Evolutionary conservation across 1,140 invertebrate genomes (phyloP), one percentile per base, ranked within the genome.

Genomic region (Plectrocnemia conspersa): DNA sequence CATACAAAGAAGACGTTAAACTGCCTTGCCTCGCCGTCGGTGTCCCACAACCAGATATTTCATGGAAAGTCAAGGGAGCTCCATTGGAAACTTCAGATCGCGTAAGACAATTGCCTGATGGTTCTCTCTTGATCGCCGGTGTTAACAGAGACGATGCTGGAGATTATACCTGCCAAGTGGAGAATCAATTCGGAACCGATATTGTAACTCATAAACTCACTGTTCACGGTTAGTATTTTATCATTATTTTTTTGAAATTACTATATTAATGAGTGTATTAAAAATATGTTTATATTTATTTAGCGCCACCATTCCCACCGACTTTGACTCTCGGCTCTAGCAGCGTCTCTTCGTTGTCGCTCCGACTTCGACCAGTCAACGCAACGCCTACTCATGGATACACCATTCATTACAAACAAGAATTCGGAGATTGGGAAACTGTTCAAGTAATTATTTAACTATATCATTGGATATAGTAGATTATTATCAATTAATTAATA

Each of bases 371-470:
- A 88, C 63, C 81, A 9, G 69, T 87, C 7, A 81, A 82, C 23
- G 81, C 83, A 33, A 88, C 86, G 1, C 89, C 87, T 10, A 89
- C 85, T 1, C 86, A 84, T 62, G 90, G 90, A 0, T 91, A 92
- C 67, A 92, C 89, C n/a, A 81, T 94, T 56, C 88, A 91, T 66
- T 94, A 91, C 74, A 93, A 93, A 69, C 88, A 76, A 48, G 92
- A 93, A 74, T 93, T 91, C 65, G 91, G 91, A 21, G 90, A 94
- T 65, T 93, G 89, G 90, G 88, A 92, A 72, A 89, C 86, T 24
- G 80, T 85, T 45, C 88, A 91, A 74, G 83, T 88, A 33, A 73
- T 71, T 53, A 4, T n/a, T n/a, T n/a, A n/a, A n/a, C n/a, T n/a
- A n/a, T n/a, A n/a, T n/a, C n/a, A n/a, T n/a, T 7, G n/a, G n/a